A percentile compares a stretch with the other conserved stretches of the same genome.
These are phyloP conservation scores for Andrena flavipes DNA, from an alignment of 2,888 invertebrate genomes.

Conservation along the genomic window DNA sequence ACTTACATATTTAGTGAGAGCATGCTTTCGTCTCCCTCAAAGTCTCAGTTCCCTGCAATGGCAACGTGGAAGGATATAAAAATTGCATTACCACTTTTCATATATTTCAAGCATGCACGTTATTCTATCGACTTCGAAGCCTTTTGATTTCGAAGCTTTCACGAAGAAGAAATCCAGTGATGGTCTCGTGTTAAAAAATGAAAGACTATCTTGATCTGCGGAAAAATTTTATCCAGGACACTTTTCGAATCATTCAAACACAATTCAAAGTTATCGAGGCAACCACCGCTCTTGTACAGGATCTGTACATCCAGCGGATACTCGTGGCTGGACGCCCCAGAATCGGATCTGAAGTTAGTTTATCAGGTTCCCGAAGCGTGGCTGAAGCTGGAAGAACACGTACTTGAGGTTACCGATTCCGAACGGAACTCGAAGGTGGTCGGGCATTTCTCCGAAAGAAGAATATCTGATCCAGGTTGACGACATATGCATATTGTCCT, in stretches of 20 bases:
- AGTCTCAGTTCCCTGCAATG: neutral
- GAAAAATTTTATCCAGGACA: neutral
- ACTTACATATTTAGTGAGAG: slow-evolving; percentile 20
- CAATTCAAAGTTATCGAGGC: neutral
- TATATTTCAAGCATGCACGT: neutral
- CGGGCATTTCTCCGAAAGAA: neutral
- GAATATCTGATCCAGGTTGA: slow-evolving; percentile 2
- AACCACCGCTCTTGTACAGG: too few species aligned
- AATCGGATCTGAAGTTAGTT: slow-evolving; percentile 37
- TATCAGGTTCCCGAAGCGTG: slow-evolving; percentile 32
- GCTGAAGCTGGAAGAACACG: slow-evolving; percentile 24
- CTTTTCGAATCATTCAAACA: neutral
- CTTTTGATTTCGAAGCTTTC: neutral
- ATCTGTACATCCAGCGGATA: slow-evolving; percentile 3
- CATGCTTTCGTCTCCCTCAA: neutral
- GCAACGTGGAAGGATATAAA: neutral
- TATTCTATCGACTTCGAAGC: neutral
- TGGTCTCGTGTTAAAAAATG: neutral
- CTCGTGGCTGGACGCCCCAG: neutral
- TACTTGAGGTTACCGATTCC: slow-evolving; percentile 34
- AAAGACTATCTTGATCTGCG: neutral
- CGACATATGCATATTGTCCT: slow-evolving; percentile 21
- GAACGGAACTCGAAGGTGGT: slow-evolving; percentile 12
- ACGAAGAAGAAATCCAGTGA: neutral
- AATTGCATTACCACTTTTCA: neutral